These are phyloP conservation scores for Limosa lapponica DNA, from an alignment of 2,797 vertebrate species.

Conservation along the genomic window DNA sequence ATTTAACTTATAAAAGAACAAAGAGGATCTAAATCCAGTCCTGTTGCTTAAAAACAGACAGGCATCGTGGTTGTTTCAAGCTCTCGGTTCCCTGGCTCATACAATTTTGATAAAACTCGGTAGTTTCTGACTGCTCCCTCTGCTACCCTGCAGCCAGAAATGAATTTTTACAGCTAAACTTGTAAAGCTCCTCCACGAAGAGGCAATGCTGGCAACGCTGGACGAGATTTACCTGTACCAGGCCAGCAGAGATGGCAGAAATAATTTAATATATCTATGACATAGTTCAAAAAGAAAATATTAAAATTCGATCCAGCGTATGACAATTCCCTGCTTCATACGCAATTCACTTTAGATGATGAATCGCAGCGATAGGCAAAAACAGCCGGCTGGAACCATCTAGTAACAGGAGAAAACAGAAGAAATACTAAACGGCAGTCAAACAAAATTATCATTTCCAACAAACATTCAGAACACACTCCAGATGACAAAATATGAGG, in stretches of 20 bases:
- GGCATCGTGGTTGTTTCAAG: background rate
- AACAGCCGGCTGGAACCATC: conserved; percentile 30
- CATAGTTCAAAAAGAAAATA: conserved; percentile 50
- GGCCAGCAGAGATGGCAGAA: background rate
- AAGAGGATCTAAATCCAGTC: conserved; percentile 8
- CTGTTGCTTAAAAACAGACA: conserved; percentile 23
- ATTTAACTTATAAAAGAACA: conserved; percentile 57
- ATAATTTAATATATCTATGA: conserved; percentile 7
- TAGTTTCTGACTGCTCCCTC: conserved; percentile 7
- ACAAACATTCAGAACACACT: background rate
- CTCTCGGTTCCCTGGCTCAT: background rate
- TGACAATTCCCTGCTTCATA: conserved; percentile 23
- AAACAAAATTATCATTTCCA: conserved; percentile 35
- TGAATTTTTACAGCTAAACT: conserved; percentile 16
- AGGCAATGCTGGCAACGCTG: background rate
- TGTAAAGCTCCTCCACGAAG: background rate
- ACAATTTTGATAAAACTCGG: conserved; percentile 6
- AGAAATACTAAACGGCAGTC: conserved; percentile 50
- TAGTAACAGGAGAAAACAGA: conserved; percentile 46
- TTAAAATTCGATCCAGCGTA: background rate
- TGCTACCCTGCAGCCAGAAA: conserved; percentile 25
- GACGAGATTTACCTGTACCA: conserved; percentile 48
- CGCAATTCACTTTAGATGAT: conserved; percentile 52
- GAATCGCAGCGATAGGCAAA: conserved; percentile 46
- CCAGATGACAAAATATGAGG: conserved; percentile 17